Conservation (phyloP, 1,140 invertebrate species). For the Macrosteles quadrilineatus region DNA sequence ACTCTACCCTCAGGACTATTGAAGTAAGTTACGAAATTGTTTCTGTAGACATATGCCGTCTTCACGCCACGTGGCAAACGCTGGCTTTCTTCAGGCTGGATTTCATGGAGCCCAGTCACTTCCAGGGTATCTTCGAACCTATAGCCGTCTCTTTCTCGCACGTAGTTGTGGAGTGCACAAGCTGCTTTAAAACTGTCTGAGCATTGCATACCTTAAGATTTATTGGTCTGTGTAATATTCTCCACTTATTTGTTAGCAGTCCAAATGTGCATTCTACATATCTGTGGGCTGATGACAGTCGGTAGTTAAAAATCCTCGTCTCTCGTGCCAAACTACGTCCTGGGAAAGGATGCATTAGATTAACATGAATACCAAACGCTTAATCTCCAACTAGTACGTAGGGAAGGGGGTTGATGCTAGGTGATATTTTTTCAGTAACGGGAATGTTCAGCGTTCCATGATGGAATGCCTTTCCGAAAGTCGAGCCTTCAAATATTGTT, state of each 20-base stretch:
- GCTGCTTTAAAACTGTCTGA: not conserved
- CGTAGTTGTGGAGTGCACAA: conserved; percentile 23
- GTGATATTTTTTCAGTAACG: conserved; percentile 34
- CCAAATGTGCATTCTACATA: conserved; percentile 53
- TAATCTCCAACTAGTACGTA: conserved; percentile 55
- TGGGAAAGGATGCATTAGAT: conserved; percentile 52
- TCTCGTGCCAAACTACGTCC: too few relatives aligned
- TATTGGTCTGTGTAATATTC: conserved; percentile 11
- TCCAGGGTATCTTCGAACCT: not conserved
- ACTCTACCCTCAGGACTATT: not conserved
- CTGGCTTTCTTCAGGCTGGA: not conserved
- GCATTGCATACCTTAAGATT: not conserved
- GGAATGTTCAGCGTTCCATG: conserved; percentile 42
- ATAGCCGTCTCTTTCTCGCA: not conserved
- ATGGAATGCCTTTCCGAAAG: conserved; percentile 17
- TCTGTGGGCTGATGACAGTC: conserved; percentile 40
- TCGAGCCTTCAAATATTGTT: conserved; percentile 40
- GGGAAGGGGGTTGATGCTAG: too few relatives aligned
- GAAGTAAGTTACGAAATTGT: not conserved
- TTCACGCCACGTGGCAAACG: not conserved
- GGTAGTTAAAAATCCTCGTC: conserved; percentile 50
- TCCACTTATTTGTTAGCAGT: conserved; percentile 49
- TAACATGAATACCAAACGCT: conserved; percentile 50
- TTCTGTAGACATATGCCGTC: not conserved
- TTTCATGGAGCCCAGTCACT: not conserved